These are phyloP conservation scores for Chanos chanos DNA, from an alignment of 2,797 vertebrate genomes.

Conservation along the genomic window DNA sequence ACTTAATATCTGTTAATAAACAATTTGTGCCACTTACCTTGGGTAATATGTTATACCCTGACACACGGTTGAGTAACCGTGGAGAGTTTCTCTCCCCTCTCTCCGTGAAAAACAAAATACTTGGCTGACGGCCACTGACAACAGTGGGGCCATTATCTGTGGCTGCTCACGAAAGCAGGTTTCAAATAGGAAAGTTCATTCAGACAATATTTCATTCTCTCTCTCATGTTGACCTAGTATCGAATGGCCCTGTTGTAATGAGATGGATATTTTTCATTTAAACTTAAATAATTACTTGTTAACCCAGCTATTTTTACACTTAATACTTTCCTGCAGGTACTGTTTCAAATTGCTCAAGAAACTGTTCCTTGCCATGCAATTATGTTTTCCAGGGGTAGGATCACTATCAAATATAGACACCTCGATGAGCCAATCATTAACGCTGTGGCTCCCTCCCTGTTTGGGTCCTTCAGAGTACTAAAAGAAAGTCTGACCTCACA, in stretches of 20 bases:
- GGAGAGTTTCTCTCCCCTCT: constrained; percentile 55
- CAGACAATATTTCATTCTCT: constrained; percentile 32
- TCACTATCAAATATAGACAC: no score
- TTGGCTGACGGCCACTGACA: constrained; percentile 62
- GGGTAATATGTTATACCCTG: constrained; percentile 57
- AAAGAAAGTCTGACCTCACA: constrained; percentile 32
- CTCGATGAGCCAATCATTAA: no score
- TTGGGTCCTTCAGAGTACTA: constrained; percentile 16
- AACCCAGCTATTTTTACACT: background rate
- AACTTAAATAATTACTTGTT: constrained; percentile 14
- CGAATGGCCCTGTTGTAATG: constrained; percentile 3
- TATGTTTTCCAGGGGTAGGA: no score
- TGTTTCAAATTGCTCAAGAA: no score
- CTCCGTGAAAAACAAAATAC: constrained; percentile 60
- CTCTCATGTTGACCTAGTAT: constrained; percentile 50
- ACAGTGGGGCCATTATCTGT: constrained; percentile 63
- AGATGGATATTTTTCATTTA: constrained; percentile 17
- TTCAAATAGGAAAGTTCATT: constrained; percentile 48
- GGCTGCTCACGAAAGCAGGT: constrained; percentile 44
- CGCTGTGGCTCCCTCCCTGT: background rate
- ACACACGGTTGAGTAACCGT: constrained; percentile 61
- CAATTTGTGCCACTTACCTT: constrained; percentile 61
- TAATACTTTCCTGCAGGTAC: no score
- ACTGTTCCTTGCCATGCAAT: no score
- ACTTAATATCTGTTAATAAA: constrained; percentile 66